Conservation (phyloP, 1,140 invertebrate genomes). For the Homalodisca vitripennis region DNA sequence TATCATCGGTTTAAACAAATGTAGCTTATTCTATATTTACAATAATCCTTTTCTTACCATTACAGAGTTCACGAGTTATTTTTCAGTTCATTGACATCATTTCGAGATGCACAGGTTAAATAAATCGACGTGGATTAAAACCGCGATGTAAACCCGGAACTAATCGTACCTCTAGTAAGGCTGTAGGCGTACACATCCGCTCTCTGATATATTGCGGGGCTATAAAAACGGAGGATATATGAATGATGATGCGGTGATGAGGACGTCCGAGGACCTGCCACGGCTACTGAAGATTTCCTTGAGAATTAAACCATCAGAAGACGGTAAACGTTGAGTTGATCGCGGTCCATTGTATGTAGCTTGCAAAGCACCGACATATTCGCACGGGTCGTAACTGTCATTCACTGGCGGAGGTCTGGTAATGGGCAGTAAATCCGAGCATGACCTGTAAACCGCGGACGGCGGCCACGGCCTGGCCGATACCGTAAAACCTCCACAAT, state of each 20-base stretch:
- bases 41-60: no score
- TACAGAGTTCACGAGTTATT: no score
- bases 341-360: conserved; percentile 9
- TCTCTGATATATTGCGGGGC: not conserved
- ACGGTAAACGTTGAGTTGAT: conserved; percentile 12
- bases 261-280: not conserved
- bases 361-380: conserved; percentile 13
- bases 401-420: not conserved
- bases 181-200: not conserved
- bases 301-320: conserved; percentile 20
- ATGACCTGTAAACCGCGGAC: conserved; percentile 8
- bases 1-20: no score
- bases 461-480: not conserved
- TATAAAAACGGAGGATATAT: conserved; percentile 12
- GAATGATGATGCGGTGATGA: conserved; percentile 10
- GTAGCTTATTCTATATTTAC: no score
- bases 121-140: no score
- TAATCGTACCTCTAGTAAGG: not conserved
- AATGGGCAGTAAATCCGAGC: conserved; percentile 22
- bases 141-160: no score
- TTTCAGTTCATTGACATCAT: no score
- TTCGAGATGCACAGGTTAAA: no score
- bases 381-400: conserved; percentile 13
- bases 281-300: not conserved
- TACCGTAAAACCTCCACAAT: no score